phyloP scores from a whole-genome alignment of 2,113 vertebrate genomes.

The Notiomystis cincta region DNA sequence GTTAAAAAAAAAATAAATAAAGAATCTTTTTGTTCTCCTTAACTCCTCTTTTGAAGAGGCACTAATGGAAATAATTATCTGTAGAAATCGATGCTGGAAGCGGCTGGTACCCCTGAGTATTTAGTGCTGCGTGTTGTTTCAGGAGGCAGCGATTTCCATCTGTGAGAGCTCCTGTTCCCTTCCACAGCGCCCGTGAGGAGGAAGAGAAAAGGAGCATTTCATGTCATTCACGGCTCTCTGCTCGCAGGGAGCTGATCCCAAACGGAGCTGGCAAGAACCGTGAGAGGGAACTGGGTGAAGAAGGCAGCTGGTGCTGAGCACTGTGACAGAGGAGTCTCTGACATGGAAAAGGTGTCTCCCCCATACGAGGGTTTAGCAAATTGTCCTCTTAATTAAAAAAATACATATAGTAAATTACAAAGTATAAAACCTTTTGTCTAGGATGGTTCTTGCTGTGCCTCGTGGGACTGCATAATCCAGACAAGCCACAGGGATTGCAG shows the following conservation, averaged over 20 bases:
- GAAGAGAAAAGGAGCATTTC: background rate
- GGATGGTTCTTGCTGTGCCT: background rate
- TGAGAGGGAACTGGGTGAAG: background rate
- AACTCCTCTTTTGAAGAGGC: background rate
- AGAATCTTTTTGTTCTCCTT: background rate
- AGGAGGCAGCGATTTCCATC: background rate
- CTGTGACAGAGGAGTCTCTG: background rate
- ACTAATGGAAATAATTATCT: background rate
- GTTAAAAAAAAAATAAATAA: background rate
- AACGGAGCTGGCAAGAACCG: background rate
- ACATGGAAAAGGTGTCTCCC: background rate
- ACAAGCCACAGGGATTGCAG: accelerated
- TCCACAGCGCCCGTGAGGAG: background rate
- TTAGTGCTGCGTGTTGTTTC: background rate
- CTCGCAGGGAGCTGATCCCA: background rate
- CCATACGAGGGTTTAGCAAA: accelerated
- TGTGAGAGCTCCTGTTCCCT: background rate
- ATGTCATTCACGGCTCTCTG: background rate
- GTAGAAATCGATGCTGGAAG: background rate
- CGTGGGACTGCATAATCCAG: background rate
- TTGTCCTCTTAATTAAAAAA: too few relatives aligned
- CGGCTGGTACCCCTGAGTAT: background rate
- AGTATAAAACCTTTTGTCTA: background rate
- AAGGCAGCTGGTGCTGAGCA: accelerated
- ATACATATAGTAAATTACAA: too few relatives aligned